Evolutionary conservation across 2,888 invertebrate genomes (phyloP), one percentile per base, ranked within the genome.

Genomic region (Spatulosminthurus flaviceps): DNA sequence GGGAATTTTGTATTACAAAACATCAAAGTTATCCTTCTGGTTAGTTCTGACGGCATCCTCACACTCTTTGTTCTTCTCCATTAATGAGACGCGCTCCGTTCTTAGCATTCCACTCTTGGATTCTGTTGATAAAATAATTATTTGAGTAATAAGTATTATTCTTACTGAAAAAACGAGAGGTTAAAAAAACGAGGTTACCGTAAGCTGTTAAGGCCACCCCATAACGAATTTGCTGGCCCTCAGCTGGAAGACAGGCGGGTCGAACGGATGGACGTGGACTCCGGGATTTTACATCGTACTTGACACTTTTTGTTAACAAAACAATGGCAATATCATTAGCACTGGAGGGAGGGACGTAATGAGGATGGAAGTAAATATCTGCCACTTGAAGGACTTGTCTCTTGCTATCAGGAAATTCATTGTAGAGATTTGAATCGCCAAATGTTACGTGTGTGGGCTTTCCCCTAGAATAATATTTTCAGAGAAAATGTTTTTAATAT

Each of bases 281-380:
- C 61, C 64, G 71, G 61, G 61, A 34, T 34, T 64, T 78, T 0
- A 22, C 21, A 24, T 78, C 78, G 64, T 64, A 78, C 29, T 72
- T 71, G 0, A 72, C 78, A 9, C 34, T 34, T 42, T 71, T 71
- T 11, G 41, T 19, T 9, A 78, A n/a, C 16, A 43, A 29, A 21
- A 78, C 26, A 13, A 78, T 61, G 11, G 78, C 78, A 60, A 78
- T 60, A 61, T 78, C 72, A 41, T 78, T 61, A 11, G 60, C 21
- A 21, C 61, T 71, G 13, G 78, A 78, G 7, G 78, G 78, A 16
- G 78, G 78, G 2, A 78, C 64, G 64, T 78, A 78, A 42, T 78
- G 42, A 7, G 78, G 78, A 78, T 78, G 78, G 2, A 78, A 24
- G 19, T 71, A 61, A 5, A 78, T 72, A 41, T 78, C 78, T 21